phyloP scores from a whole-genome alignment of 2,888 invertebrate species.

The Xylocampa areola region DNA sequence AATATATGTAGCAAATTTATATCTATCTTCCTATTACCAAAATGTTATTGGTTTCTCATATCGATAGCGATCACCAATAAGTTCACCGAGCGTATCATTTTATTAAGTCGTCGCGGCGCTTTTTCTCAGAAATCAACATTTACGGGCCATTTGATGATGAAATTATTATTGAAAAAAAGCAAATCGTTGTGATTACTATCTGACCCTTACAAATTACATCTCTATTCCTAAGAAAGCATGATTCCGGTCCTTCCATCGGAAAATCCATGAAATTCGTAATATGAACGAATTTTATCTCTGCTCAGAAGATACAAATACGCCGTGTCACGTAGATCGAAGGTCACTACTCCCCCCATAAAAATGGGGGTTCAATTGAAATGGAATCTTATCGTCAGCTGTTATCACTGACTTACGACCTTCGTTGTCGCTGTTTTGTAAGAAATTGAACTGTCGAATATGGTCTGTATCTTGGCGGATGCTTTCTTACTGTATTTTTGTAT shows the following conservation, averaged over 20 bases:
- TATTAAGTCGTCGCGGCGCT: no score
- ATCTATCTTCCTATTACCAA: no score
- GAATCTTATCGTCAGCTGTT: slow-evolving; percentile 43
- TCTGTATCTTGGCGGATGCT: not conserved
- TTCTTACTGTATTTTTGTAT: not conserved
- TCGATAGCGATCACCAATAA: no score
- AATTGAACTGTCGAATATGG: not conserved
- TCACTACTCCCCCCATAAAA: slow-evolving; percentile 33
- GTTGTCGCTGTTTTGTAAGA: slow-evolving; percentile 23
- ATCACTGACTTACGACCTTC: slow-evolving; percentile 28
- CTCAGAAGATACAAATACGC: slow-evolving; percentile 9
- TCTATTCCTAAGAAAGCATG: not conserved
- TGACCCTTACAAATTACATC: not conserved
- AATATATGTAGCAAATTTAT: no score
- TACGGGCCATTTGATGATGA: no score
- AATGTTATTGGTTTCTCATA: no score
- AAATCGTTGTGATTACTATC: not conserved
- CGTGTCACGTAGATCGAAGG: slow-evolving; percentile 25
- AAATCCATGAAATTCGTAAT: slow-evolving; percentile 12
- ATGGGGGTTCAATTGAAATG: slow-evolving; percentile 51
- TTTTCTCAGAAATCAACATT: no score
- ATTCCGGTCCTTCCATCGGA: not conserved
- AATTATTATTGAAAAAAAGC: no score
- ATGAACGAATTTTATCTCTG: slow-evolving; percentile 11
- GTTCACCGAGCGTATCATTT: no score